phyloP scores from a whole-genome alignment of 2,888 invertebrate genomes.

The Oithona nana region DNA sequence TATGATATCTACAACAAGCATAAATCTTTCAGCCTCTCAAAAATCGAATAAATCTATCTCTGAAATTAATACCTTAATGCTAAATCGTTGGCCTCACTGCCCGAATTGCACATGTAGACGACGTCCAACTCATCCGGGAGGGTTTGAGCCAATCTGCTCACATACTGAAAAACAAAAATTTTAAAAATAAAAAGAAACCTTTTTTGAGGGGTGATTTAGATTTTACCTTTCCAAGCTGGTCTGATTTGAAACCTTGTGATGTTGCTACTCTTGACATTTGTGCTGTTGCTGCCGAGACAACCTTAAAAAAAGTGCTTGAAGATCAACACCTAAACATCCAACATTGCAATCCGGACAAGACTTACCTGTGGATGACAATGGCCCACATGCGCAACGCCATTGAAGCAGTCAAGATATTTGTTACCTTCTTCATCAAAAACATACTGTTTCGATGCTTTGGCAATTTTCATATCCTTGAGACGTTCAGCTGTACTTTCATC shows the following conservation, averaged over 20 bases:
- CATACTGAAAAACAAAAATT: background rate
- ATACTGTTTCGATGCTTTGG: constrained; percentile 35
- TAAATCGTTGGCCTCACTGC: constrained; percentile 42
- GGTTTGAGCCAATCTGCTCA: constrained; percentile 24
- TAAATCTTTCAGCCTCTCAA: too few relatives aligned
- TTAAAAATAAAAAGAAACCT: background rate
- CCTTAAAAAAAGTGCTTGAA: constrained; percentile 20
- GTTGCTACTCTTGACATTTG: constrained; percentile 34
- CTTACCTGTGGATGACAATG: constrained; percentile 30
- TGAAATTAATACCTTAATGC: constrained; percentile 37
- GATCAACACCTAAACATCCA: background rate
- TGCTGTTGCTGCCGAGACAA: constrained; percentile 31
- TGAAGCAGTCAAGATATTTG: constrained; percentile 38
- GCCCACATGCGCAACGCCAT: constrained; percentile 27
- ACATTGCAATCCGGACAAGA: background rate
- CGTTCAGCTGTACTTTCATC: too few relatives aligned
- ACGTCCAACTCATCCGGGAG: constrained; percentile 32
- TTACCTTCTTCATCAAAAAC: constrained; percentile 36
- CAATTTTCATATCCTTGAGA: constrained; percentile 31
- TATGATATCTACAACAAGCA: constrained; percentile 9
- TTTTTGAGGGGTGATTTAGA: too few relatives aligned
- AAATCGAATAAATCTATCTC: too few relatives aligned
- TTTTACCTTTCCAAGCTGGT: constrained; percentile 27
- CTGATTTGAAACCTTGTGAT: constrained; percentile 33
- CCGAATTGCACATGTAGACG: constrained; percentile 36